Conservation (phyloP, 2,113 vertebrate genomes). For the Nematolebias whitei region DNA sequence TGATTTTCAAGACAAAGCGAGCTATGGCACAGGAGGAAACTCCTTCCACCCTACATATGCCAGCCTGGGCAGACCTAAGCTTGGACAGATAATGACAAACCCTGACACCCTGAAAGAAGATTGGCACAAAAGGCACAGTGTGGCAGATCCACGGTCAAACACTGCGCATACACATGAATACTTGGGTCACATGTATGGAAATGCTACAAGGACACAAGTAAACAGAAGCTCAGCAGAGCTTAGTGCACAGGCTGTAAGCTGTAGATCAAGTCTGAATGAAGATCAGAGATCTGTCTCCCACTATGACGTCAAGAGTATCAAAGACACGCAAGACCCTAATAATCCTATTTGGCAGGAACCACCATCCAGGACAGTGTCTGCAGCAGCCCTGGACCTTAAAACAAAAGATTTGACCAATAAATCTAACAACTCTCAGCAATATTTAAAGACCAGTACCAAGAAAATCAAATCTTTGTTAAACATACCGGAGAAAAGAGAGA, state of each 20-base stretch:
- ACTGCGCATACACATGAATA: slow-evolving; percentile 75
- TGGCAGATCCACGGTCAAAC: slow-evolving; percentile 85
- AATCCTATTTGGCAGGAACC: slow-evolving; percentile 61
- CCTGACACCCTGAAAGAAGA: slow-evolving; percentile 70
- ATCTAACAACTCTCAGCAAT: slow-evolving; percentile 81
- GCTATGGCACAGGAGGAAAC: slow-evolving; percentile 62
- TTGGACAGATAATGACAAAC: slow-evolving; percentile 43
- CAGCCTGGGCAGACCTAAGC: slow-evolving; percentile 72
- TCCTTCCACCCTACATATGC: slow-evolving; percentile 75
- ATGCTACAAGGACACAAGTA: slow-evolving; percentile 75
- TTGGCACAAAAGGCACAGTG: slow-evolving; percentile 90
- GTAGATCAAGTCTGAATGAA: slow-evolving; percentile 65
- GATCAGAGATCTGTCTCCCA: slow-evolving; percentile 79
- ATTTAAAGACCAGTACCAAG: slow-evolving; percentile 87
- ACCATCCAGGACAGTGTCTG: slow-evolving; percentile 82
- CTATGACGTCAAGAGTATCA: slow-evolving; percentile 70
- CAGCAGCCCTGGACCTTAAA: slow-evolving; percentile 77
- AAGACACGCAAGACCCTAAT: slow-evolving; percentile 26
- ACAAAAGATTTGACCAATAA: slow-evolving; percentile 73
- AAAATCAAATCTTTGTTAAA: slow-evolving; percentile 89
- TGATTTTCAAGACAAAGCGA: slow-evolving; percentile 46
- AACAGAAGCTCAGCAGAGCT: slow-evolving; percentile 69
- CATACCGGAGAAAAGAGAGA: slow-evolving; percentile 87
- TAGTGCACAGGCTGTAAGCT: slow-evolving; percentile 63
- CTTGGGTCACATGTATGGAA: slow-evolving; percentile 82